Percentiles rank a stretch among this genome's conserved stretches.
Conservation (phyloP, 2,888 invertebrate species). For the Diloba caeruleocephala region DNA sequence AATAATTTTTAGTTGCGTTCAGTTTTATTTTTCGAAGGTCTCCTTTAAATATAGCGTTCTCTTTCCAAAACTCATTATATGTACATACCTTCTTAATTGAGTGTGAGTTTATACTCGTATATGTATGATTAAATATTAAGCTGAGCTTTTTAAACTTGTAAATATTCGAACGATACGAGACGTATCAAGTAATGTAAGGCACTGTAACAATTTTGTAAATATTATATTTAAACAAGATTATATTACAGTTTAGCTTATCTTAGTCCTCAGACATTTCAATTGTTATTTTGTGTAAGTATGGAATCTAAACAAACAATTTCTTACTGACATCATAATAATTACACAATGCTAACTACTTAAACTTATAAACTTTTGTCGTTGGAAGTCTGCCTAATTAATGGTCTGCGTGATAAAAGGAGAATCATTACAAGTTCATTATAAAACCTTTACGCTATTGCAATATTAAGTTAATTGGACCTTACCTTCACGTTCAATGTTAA, state of each 20-base stretch:
- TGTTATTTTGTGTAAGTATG: slow-evolving; percentile 6
- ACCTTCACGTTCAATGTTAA: slow-evolving; percentile 83
- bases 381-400: slow-evolving; percentile 36
- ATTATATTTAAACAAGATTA: not conserved
- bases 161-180: too few species aligned
- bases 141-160: too few species aligned
- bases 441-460: slow-evolving; percentile 63
- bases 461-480: slow-evolving; percentile 77
- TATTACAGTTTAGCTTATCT: not conserved
- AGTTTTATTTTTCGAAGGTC: slow-evolving; percentile 6
- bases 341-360: slow-evolving; percentile 10
- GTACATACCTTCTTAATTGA: too few species aligned
- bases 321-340: slow-evolving; percentile 20
- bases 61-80: too few species aligned
- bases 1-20: slow-evolving; percentile 19
- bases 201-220: too few species aligned
- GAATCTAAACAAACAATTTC: slow-evolving; percentile 23
- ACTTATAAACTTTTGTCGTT: slow-evolving; percentile 19
- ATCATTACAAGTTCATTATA: slow-evolving; percentile 54
- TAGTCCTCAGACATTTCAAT: slow-evolving; percentile 8
- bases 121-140: too few species aligned
- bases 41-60: slow-evolving; percentile 15
- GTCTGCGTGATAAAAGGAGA: slow-evolving; percentile 49
- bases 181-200: too few species aligned
- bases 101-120: too few species aligned